These are phyloP conservation scores for Apomyelois bistriatella DNA, from an alignment of 2,888 invertebrate species.

Conservation along the genomic window DNA sequence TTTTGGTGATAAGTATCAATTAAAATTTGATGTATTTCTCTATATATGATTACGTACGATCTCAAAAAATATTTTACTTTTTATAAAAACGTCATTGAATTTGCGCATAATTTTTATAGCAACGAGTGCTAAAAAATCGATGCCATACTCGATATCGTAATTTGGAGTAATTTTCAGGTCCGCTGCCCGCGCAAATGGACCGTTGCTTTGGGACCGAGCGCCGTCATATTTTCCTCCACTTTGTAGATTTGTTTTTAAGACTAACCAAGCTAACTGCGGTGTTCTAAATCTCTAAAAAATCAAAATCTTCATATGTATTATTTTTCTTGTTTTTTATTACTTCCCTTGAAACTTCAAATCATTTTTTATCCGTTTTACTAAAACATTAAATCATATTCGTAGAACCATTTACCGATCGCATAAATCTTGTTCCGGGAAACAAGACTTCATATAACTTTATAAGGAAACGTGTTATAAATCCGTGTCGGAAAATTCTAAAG, in stretches of 20 bases:
- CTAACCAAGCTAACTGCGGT: constrained; percentile 7
- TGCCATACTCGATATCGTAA: constrained; percentile 29
- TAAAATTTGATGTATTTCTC: too few relatives aligned
- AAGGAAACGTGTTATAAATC: not conserved
- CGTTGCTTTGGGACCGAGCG: constrained; percentile 34
- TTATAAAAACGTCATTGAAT: not conserved
- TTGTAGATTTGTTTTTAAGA: constrained; percentile 41
- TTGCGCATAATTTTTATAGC: not conserved
- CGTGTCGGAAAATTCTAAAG: not conserved
- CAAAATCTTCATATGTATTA: too few relatives aligned
- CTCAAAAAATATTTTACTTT: not conserved
- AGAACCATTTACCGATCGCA: not conserved
- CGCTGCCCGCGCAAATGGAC: constrained; percentile 43
- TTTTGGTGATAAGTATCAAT: too few relatives aligned
- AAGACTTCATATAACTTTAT: not conserved
- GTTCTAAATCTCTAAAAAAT: too few relatives aligned
- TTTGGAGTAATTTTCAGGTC: constrained; percentile 52
- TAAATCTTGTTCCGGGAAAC: not conserved
- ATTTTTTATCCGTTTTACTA: too few relatives aligned
- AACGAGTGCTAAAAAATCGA: not conserved
- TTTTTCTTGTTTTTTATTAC: too few relatives aligned
- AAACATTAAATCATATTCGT: not conserved
- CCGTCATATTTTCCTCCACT: constrained; percentile 33
- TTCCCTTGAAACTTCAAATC: too few relatives aligned
- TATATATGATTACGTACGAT: too few relatives aligned